A percentile compares a stretch with the other conserved stretches of the same genome.
phyloP scores from a whole-genome alignment of 2,888 invertebrate species.

The Ypsolopha scabrella region DNA sequence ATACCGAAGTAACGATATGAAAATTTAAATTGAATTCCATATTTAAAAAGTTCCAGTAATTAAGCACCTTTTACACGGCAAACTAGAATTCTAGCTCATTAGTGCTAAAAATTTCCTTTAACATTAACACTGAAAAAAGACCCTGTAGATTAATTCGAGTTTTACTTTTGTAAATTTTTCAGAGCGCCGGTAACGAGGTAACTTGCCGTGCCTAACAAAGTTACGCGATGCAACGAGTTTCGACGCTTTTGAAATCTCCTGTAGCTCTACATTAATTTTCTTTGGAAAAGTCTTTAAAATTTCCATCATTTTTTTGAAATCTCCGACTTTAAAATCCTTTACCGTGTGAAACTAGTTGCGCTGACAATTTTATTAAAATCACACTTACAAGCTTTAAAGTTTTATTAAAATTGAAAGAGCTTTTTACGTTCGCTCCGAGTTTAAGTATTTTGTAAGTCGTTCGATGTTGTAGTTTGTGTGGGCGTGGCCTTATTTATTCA shows the following conservation, averaged over 20 bases:
- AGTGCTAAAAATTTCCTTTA: conserved; percentile 37
- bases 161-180: conserved; percentile 45
- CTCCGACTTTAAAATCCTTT: conserved; percentile 28
- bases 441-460: conserved; percentile 45
- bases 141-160: conserved; percentile 44
- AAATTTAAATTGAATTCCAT: neutral
- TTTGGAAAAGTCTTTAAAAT: conserved; percentile 53
- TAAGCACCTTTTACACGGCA: neutral
- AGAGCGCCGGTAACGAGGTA: conserved; percentile 52
- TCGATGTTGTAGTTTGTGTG: conserved; percentile 22
- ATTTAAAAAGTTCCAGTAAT: neutral
- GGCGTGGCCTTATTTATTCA: conserved; percentile 45
- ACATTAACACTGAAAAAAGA: conserved; percentile 25
- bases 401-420: neutral
- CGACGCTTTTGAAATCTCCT: conserved; percentile 33
- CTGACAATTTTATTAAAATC: neutral
- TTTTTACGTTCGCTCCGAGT: neutral
- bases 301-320: conserved; percentile 42
- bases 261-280: conserved; percentile 48
- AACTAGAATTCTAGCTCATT: conserved; percentile 38
- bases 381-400: neutral
- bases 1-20: neutral
- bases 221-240: conserved; percentile 45
- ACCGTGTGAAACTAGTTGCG: conserved; percentile 25
- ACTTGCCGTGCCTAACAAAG: conserved; percentile 52